phyloP scores from a whole-genome alignment of 2,797 vertebrate species.

The Graptemys geographica region DNA sequence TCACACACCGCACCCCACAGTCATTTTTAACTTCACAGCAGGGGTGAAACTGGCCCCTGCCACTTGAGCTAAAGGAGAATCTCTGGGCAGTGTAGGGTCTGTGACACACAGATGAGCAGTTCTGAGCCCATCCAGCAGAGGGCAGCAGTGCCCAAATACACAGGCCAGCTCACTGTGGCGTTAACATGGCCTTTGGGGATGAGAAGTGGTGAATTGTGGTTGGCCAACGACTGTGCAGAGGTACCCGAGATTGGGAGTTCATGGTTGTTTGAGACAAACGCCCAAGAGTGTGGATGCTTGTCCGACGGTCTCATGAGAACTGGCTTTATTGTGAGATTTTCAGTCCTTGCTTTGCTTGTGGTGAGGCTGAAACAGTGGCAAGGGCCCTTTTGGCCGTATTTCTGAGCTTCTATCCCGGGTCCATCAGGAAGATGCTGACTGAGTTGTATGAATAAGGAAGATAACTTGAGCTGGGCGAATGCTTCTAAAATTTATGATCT shows the following conservation, averaged over 20 bases:
- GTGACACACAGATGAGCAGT: not conserved
- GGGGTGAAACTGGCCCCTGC: not conserved
- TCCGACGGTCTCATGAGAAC: not conserved
- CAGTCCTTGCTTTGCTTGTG: not conserved
- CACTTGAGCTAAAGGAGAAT: not conserved
- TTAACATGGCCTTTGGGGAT: not conserved
- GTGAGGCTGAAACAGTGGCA: not conserved
- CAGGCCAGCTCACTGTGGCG: not conserved
- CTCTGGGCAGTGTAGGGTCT: not conserved
- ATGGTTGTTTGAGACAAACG: not conserved
- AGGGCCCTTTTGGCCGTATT: constrained; percentile 1
- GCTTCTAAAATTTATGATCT: not conserved
- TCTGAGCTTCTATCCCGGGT: not conserved
- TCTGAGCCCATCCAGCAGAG: not conserved
- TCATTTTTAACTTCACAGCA: not conserved
- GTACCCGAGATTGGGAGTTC: not conserved
- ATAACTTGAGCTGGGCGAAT: not conserved
- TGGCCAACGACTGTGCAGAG: not conserved
- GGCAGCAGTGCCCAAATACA: not conserved
- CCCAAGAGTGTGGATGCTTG: not conserved
- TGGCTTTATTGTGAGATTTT: constrained; percentile 8
- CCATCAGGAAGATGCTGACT: not conserved
- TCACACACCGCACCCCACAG: not conserved
- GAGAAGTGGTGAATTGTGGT: not conserved
- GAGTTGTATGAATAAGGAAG: not conserved